phyloP scores from a whole-genome alignment of 2,797 vertebrate species.

The Furcifer pardalis region DNA sequence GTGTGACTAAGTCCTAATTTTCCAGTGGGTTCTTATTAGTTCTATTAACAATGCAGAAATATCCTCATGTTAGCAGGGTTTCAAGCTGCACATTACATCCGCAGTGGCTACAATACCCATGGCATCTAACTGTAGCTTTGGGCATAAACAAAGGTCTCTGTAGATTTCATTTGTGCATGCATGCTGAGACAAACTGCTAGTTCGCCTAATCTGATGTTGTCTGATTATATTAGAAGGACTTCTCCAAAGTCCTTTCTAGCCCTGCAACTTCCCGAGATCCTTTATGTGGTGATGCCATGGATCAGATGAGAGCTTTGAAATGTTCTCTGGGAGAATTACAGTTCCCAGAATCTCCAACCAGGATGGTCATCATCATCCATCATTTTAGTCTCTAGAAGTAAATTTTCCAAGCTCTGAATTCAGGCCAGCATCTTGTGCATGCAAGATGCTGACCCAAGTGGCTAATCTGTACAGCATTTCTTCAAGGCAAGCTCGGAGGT shows the following conservation, averaged over 20 bases:
- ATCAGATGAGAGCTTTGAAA: too few relatives aligned
- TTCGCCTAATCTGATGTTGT: not conserved
- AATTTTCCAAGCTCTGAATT: too few relatives aligned
- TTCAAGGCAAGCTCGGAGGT: not conserved
- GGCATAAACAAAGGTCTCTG: not conserved
- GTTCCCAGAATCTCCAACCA: too few relatives aligned
- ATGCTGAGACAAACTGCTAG: not conserved
- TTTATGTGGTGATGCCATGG: not conserved
- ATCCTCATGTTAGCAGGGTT: not conserved
- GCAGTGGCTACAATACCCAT: not conserved
- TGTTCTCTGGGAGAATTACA: too few relatives aligned
- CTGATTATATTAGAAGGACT: not conserved
- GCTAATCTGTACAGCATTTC: too few relatives aligned
- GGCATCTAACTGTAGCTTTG: not conserved
- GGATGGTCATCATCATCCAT: too few relatives aligned
- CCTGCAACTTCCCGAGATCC: too few relatives aligned
- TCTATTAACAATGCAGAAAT: not conserved
- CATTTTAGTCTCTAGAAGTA: too few relatives aligned
- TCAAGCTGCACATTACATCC: not conserved
- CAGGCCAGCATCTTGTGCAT: not conserved
- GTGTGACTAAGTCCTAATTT: not conserved
- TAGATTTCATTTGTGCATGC: too few relatives aligned
- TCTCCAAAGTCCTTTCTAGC: not conserved
- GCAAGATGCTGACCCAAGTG: not conserved
- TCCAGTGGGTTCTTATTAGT: not conserved